Base-by-base conservation (phyloP, 2,113 vertebrate species). In the Pleuronectes platessa region DNA sequence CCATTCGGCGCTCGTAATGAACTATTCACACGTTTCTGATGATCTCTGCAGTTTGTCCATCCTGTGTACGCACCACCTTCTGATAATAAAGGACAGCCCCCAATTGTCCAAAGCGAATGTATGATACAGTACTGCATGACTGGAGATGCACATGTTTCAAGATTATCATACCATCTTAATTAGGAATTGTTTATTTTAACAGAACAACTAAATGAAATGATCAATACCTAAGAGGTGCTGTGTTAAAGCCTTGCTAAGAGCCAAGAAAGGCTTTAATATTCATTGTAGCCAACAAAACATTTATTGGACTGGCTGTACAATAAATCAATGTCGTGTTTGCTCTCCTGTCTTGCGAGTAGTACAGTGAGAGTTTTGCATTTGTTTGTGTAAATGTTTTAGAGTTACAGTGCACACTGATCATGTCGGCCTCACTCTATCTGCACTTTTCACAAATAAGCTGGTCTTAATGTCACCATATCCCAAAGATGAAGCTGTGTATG, bases 21-120 rank as follows among this genome's bases (percentile, higher is more conserved):
- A 78, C 49, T 49, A 79, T 82, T 77, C 71, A 82, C 24, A 51
- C 14, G 2, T 80, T 85, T 79, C 42, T 76, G 80, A 85, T 76
- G 72, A 85, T 61, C 64, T 65, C 27, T 79, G 80, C 85, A 78
- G 45, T 81, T 76, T 45, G 31, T 69, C 69, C 26, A 11, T 20
- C 64, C 26, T 14, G 76, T 60, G 71, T 51, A 55, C 75, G 23
- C 63, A 26, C 51, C 24, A n/a, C 51, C 14, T 27, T 20, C 45
- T 58, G 40, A 71, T 62, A 75, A 70, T 55, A 73, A 59, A 70
- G 24, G 45, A 26, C 15, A 56, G 35, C 27, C 45, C 13, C n/a
- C 12, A 24, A 1, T n/a, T 40, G 51, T 59, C 23, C 31, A 31
- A 31, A 31, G 7, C 7, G 20, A 49, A 64, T 24, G 60, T 58